A percentile compares a stretch with the other conserved stretches of the same genome.
Conservation (phyloP, 2,113 vertebrate genomes). For the Picathartes gymnocephalus region DNA sequence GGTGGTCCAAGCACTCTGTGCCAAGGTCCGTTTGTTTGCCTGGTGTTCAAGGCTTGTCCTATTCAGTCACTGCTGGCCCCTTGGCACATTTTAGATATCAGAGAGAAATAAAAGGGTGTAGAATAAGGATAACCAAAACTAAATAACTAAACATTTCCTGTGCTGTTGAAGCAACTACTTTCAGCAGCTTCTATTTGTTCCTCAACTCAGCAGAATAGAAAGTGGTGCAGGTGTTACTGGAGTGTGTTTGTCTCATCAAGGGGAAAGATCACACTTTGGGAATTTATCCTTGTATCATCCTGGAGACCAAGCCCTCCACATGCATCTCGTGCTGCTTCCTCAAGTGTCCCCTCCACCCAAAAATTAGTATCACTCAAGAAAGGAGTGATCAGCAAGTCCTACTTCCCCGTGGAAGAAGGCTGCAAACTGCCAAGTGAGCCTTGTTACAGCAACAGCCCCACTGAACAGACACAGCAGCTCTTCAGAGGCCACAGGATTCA, state of each 20-base stretch:
- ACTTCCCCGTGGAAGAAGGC: fast-evolving
- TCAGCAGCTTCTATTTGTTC: not conserved
- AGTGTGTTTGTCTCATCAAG: not conserved
- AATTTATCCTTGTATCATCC: not conserved
- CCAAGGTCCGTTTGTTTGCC: fast-evolving
- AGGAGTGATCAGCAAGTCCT: not conserved
- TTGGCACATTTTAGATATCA: not conserved
- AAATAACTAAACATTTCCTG: not conserved
- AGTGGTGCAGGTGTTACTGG: not conserved
- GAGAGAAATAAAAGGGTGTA: not conserved
- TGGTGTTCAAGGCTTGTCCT: not conserved
- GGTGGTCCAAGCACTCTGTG: not conserved
- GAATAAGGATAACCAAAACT: not conserved
- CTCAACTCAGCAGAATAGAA: not conserved
- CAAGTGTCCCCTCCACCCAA: not conserved
- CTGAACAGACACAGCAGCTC: not conserved
- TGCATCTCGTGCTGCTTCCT: not conserved
- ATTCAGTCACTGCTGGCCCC: not conserved
- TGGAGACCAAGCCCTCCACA: not conserved
- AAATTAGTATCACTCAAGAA: not conserved
- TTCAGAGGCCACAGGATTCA: not conserved
- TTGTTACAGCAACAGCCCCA: not conserved
- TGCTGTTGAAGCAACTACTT: not conserved
- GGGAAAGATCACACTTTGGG: not conserved
- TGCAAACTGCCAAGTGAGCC: not conserved